Evolutionary conservation across 1,140 invertebrate species (phyloP), one percentile per base, ranked within the genome.

Genomic region (Stegodyphus mimosarum): DNA sequence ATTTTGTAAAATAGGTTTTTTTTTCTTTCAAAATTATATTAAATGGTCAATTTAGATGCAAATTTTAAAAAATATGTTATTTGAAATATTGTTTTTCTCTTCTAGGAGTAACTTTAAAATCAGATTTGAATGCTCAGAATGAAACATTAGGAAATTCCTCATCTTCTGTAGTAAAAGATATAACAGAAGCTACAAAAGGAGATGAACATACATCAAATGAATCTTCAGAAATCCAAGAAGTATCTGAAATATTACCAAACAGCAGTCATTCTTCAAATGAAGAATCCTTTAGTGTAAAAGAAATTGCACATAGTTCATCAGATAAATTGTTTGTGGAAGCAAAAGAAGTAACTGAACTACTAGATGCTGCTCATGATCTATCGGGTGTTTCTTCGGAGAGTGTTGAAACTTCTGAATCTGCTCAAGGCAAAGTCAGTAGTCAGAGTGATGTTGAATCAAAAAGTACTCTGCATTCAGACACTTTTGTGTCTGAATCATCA

Each of bases 401-500:
- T 50, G 33, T 81, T 60, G 52, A n/a, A n/a, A 72, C 78, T 50
- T 53, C 49, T 63, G 77, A 81, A 49, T 63, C 60, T 7, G 72
- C 60, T 9, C 67, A 51, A 72, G 67, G 64, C 51, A 70, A 53
- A 74, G 50, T 13, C 6, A 66, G 49, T 48, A 15, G 6, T 72
- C 52, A 9, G 18, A 64, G 71, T 48, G 71, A 83, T 17, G 33
- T 55, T 63, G 55, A 71, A 33, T 81, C 69, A n/a, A 81, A 81
- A 63, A 50, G 13, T 10, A 55, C 70, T 50, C 64, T 63, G 17
- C 78, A 51, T 11, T 72, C 53, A 17, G 78, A 81, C 63, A 63
- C 78, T 49, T 81, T 81, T 81, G 53, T 72, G 13, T 72, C 69
- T n/a, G 51, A 33, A 50, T 81, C 78, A 48, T 75, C 73, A 17